Conservation (phyloP, 2,113 vertebrate genomes). For the Daphoenositta chrysoptera region DNA sequence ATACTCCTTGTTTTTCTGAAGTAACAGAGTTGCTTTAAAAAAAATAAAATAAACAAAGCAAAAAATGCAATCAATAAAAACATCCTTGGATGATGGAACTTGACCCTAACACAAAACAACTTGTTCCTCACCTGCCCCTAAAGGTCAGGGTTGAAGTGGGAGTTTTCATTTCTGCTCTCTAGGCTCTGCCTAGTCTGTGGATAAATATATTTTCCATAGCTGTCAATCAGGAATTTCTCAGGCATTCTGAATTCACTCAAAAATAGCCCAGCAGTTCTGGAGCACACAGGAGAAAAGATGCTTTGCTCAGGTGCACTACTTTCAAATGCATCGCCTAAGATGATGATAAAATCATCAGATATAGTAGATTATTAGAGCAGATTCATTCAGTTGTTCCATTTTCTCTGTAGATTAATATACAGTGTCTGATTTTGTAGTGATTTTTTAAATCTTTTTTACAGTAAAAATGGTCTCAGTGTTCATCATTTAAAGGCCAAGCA, state of each 20-base stretch:
- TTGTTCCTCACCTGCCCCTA: background rate
- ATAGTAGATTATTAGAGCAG: background rate
- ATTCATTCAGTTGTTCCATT: background rate
- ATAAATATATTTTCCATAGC: background rate
- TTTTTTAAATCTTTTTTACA: background rate
- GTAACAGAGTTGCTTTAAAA: background rate
- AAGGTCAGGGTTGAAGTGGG: background rate
- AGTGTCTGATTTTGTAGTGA: background rate
- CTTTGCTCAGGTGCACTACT: background rate
- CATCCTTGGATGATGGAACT: background rate
- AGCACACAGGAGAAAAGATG: background rate
- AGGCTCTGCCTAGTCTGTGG: background rate
- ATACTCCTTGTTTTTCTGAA: background rate
- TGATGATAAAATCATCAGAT: background rate
- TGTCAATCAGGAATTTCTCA: constrained; percentile 18
- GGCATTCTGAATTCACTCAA: background rate
- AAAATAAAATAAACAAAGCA: background rate
- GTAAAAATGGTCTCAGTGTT: background rate
- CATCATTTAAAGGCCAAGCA: constrained; percentile 47
- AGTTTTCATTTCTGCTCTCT: background rate
- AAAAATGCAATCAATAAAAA: background rate
- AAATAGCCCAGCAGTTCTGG: background rate
- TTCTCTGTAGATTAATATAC: background rate
- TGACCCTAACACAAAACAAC: background rate
- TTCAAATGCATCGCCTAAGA: background rate